Evolutionary conservation across 2,797 vertebrate species (phyloP).

Genomic region (Myiotriccus ornatus): DNA sequence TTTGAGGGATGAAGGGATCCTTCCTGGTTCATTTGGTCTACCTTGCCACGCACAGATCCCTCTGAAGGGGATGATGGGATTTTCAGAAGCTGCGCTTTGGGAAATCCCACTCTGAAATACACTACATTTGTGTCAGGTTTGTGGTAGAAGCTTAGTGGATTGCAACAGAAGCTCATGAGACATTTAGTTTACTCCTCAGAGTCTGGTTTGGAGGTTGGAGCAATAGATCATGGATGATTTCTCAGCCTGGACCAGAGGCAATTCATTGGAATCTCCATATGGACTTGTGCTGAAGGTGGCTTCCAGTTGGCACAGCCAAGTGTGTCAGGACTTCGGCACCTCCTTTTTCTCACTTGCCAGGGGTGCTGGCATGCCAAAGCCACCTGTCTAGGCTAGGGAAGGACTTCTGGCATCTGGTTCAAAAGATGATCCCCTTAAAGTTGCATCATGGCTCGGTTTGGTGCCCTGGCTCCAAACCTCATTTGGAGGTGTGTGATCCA

Average conservation of each 20-base stretch:
- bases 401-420: background rate
- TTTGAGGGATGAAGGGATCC: background rate
- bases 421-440: background rate
- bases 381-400: background rate
- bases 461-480: background rate
- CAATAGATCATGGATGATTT: background rate
- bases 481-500: background rate
- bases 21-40: background rate
- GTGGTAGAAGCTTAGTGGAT: background rate
- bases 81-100: background rate
- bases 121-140: background rate
- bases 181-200: background rate
- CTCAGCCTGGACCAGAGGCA: background rate
- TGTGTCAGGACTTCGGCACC: background rate
- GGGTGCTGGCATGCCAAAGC: background rate
- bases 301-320: background rate
- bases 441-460: accelerated
- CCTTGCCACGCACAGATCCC: background rate
- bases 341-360: background rate
- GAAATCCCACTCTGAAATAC: background rate
- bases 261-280: background rate
- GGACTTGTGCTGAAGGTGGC: background rate
- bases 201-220: background rate
- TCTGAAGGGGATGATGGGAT: background rate
- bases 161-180: background rate